Percentiles rank a stretch among this genome's conserved stretches.
Evolutionary conservation across 2,888 invertebrate species (phyloP).

Genomic region (Leucophenga maculata): DNA sequence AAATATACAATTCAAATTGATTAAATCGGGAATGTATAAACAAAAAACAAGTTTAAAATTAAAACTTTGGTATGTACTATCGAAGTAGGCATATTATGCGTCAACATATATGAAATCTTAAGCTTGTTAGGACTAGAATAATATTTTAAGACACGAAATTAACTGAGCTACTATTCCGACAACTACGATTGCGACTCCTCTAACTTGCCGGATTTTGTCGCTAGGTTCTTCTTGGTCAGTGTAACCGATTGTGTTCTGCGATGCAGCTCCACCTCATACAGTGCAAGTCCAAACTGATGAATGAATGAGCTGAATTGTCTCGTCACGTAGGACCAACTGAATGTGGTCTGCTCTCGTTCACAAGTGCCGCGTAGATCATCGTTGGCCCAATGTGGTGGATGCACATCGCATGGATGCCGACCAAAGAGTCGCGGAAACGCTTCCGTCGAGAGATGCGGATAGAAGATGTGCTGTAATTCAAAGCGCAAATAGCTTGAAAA

Average conservation of each 20-base stretch:
- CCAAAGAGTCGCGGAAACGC: constrained; percentile 78
- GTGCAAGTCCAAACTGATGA: constrained; percentile 74
- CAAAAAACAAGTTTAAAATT: no score
- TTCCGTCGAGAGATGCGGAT: constrained; percentile 85
- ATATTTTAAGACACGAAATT: constrained; percentile 1
- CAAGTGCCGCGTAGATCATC: constrained; percentile 67
- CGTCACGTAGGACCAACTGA: constrained; percentile 58
- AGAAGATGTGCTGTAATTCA: constrained; percentile 76
- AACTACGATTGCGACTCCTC: constrained; percentile 43
- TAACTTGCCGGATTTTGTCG: constrained; percentile 34
- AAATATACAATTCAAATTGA: no score
- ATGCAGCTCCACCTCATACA: constrained; percentile 72
- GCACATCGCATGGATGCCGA: constrained; percentile 69
- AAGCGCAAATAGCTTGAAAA: constrained; percentile 72
- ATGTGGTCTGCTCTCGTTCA: constrained; percentile 51
- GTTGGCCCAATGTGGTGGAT: constrained; percentile 62
- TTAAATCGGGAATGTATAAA: no score
- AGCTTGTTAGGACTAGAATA: no score
- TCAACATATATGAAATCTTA: no score
- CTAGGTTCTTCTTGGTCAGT: constrained; percentile 23
- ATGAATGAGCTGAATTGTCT: constrained; percentile 70
- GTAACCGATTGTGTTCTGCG: constrained; percentile 43
- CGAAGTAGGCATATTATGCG: no score
- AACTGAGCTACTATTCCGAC: not conserved
- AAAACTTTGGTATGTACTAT: no score